Evolutionary conservation across 2,113 vertebrate species (phyloP).

Genomic region (Petromus typicus): DNA sequence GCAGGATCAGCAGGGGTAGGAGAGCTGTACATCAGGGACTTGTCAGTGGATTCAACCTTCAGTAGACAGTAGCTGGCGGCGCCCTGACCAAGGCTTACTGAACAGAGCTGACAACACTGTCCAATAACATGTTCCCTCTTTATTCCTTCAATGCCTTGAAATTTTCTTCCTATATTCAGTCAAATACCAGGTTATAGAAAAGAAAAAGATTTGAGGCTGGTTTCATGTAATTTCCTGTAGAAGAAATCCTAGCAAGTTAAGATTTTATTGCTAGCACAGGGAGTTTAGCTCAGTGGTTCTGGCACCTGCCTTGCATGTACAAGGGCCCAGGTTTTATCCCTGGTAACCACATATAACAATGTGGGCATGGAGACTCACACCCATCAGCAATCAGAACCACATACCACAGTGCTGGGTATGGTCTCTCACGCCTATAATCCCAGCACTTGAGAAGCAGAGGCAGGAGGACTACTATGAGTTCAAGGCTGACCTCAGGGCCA

Average conservation of each 20-base stretch:
- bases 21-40: too few relatives aligned
- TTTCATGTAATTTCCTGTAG: not conserved
- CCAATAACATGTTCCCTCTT: not conserved
- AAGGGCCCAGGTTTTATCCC: too few relatives aligned
- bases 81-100: not conserved
- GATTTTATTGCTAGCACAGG: not conserved
- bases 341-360: too few relatives aligned
- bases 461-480: too few relatives aligned
- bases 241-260: not conserved
- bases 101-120: not conserved
- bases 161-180: not conserved
- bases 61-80: fast-evolving
- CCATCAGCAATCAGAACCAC: too few relatives aligned
- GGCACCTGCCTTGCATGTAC: too few relatives aligned
- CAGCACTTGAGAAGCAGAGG: too few relatives aligned
- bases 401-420: too few relatives aligned
- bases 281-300: too few relatives aligned
- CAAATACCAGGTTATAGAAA: not conserved
- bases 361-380: too few relatives aligned
- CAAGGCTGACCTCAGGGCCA: too few relatives aligned
- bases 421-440: too few relatives aligned
- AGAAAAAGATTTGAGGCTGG: not conserved
- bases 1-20: not conserved
- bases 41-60: not conserved
- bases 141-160: not conserved